Percentiles rank a stretch among this genome's conserved stretches.
Conservation (phyloP, 2,113 vertebrate species). For the Aptenodytes patagonicus region DNA sequence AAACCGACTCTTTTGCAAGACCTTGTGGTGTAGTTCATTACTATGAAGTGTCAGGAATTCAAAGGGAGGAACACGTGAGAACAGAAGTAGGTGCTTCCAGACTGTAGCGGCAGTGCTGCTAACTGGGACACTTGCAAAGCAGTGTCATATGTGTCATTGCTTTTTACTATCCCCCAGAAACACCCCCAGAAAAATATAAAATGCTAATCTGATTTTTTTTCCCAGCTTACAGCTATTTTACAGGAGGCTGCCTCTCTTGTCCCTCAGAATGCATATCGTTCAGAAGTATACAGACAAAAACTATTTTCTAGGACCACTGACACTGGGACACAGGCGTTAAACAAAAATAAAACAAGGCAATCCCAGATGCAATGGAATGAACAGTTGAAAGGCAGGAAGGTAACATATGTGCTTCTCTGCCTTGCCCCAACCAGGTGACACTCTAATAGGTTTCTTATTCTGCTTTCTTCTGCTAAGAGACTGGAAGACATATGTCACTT, state of each 20-base stretch:
- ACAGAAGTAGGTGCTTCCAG: not conserved
- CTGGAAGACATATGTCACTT: slow-evolving; percentile 77
- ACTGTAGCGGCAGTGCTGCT: not conserved
- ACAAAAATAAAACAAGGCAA: slow-evolving; percentile 34
- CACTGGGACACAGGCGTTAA: not conserved
- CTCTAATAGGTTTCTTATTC: slow-evolving; percentile 56
- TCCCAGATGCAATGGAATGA: not conserved
- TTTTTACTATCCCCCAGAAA: slow-evolving; percentile 60
- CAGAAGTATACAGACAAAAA: slow-evolving; percentile 46
- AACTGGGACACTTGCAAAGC: slow-evolving; percentile 56
- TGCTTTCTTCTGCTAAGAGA: slow-evolving; percentile 45
- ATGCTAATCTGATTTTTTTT: slow-evolving; percentile 6
- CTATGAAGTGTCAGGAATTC: not conserved
- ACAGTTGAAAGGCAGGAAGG: slow-evolving; percentile 19
- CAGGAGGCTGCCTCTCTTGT: not conserved
- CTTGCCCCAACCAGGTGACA: slow-evolving; percentile 34
- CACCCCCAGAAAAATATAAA: slow-evolving; percentile 56
- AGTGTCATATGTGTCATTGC: slow-evolving; percentile 51
- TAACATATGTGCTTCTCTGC: slow-evolving; percentile 38
- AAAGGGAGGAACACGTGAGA: not conserved
- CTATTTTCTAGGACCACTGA: slow-evolving; percentile 40
- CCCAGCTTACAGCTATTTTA: not conserved
- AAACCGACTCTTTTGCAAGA: not conserved
- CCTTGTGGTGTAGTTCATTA: not conserved
- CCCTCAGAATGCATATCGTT: slow-evolving; percentile 13